Evolutionary conservation across 2,888 invertebrate genomes (phyloP).

Genomic region (Copidosoma aretas): DNA sequence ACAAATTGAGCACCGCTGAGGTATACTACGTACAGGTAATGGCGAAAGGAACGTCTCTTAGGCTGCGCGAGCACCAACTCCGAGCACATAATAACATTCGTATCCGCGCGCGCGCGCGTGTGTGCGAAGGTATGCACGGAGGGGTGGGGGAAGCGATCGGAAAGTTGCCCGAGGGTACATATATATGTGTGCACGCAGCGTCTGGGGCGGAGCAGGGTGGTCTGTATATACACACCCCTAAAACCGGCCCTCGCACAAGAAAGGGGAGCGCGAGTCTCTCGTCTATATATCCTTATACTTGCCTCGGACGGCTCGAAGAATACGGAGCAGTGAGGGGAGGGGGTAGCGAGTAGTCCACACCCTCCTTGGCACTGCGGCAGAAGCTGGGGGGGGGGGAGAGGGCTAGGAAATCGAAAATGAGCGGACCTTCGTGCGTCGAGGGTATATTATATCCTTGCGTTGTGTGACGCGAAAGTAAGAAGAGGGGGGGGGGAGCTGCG

Average conservation of each 20-base stretch:
- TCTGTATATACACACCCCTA: conserved; percentile 58
- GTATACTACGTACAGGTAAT: no score
- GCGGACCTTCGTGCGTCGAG: conserved; percentile 48
- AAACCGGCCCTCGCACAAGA: conserved; percentile 54
- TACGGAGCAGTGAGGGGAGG: conserved; percentile 22
- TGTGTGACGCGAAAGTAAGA: neutral
- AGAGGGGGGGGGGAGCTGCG: neutral
- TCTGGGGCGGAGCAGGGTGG: conserved; percentile 56
- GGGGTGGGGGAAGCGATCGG: no score
- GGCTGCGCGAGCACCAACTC: no score
- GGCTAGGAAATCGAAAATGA: conserved; percentile 61
- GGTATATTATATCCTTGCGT: no score
- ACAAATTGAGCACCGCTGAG: no score
- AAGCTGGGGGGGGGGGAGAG: neutral
- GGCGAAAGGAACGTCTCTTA: no score
- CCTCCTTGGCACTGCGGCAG: conserved; percentile 36
- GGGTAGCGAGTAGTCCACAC: conserved; percentile 39
- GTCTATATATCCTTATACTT: no score
- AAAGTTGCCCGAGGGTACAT: no score
- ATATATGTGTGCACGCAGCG: no score
- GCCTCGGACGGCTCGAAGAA: neutral
- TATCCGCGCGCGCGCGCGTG: no score
- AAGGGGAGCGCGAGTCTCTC: conserved; percentile 42
- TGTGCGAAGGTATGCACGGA: no score
- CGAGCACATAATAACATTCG: no score